Evolutionary conservation across 2,888 invertebrate genomes (phyloP), one percentile per base, ranked within the genome.

Genomic region (Cerastoderma edule): DNA sequence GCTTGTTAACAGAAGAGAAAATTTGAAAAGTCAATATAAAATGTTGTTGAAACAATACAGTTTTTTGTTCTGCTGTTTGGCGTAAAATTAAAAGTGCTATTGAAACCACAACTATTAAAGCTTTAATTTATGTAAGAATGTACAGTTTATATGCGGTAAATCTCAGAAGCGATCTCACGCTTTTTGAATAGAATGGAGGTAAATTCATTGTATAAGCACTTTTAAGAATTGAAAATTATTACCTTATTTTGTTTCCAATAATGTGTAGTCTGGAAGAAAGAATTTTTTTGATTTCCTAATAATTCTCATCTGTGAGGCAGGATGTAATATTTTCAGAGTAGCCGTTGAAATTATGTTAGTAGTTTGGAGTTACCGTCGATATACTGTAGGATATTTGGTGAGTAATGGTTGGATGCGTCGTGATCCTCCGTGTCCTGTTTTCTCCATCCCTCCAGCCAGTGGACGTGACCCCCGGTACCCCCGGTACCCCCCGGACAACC

Each of bases 381-480:
- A 46, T 60, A 69, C 13, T 53, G 63, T 6, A 78, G 67, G 0
- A 85, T 56, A 30, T 48, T 57, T 8, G 67, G 27, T 0, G 81
- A 67, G 27, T 57, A 70, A 16, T 63, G 27, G 53, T 80, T 82
- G 13, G 66, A 56, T 0, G 74, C 50, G 32, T 56, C 50, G 5
- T 32, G n/a, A 53, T 83, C 78, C 24, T 78, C 78, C 1, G 75
- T 72, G 60, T 83, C 83, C 27, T 78, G 76, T 63, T 70, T 75
- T n/a, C 80, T 66, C 68, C 67, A 80, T 0, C 85, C 85, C 27
- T 71, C 54, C 13, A 39, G 19, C 85, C 85, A 85, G 6, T 16
- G 19, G 1, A 64, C 54, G n/a, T 60, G 30, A 53, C 64, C 54
- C 2, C 44, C 44, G 0, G 75, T 70, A 39, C 60, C 35, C 6